Conservation (phyloP, 2,797 vertebrate species). For the Characodon lateralis region DNA sequence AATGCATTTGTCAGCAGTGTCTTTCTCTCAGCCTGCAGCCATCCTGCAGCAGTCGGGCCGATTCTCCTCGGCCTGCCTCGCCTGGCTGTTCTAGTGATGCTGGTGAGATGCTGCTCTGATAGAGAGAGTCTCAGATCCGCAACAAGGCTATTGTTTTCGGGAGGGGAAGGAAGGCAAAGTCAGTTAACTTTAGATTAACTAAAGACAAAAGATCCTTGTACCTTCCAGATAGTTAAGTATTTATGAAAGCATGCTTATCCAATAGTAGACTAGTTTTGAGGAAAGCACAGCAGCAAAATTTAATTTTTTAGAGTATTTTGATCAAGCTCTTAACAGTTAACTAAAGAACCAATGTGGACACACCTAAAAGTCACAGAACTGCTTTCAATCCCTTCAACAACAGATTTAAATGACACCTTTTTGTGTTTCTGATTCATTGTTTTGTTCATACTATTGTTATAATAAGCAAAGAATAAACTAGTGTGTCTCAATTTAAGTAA, state of each 20-base stretch:
- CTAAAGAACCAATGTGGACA: neutral
- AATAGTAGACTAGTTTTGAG: neutral
- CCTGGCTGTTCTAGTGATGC: conserved; percentile 54
- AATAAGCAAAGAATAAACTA: too few relatives aligned
- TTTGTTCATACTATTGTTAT: neutral
- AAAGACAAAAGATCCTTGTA: conserved; percentile 44
- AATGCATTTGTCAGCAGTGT: conserved; percentile 82
- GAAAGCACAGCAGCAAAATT: neutral
- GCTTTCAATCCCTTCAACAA: neutral
- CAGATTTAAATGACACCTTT: neutral
- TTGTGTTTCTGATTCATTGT: neutral
- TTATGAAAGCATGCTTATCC: neutral
- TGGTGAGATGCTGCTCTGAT: conserved; percentile 61
- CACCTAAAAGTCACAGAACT: neutral
- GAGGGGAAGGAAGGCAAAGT: conserved; percentile 40
- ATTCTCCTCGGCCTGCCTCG: conserved; percentile 36
- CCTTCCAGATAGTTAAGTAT: neutral
- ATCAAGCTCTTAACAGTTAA: neutral
- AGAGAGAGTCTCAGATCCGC: conserved; percentile 40
- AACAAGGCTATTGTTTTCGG: conserved; percentile 51
- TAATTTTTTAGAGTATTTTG: too few relatives aligned
- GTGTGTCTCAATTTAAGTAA: too few relatives aligned
- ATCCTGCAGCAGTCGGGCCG: conserved; percentile 48
- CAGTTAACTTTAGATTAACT: conserved; percentile 55
- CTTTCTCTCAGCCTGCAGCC: conserved; percentile 69